Evolutionary conservation across 2,113 vertebrate genomes (phyloP).

Genomic region (Physeter macrocephalus): DNA sequence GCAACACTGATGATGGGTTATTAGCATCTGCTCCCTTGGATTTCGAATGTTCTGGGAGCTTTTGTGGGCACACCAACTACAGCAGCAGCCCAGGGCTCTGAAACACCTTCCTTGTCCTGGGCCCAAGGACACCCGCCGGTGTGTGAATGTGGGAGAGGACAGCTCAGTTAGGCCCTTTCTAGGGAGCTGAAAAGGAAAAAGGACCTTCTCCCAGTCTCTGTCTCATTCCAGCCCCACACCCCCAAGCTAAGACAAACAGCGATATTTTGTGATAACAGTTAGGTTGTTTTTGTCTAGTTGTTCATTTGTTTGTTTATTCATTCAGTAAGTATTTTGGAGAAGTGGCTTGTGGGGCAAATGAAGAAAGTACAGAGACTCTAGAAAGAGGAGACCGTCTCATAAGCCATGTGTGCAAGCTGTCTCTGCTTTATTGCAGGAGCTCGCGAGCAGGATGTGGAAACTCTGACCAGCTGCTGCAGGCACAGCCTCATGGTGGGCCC

Average conservation of each 20-base stretch:
- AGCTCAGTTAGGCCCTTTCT: neutral
- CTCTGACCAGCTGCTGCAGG: too few species aligned
- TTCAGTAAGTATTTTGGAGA: neutral
- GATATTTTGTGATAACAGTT: neutral
- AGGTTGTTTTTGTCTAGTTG: neutral
- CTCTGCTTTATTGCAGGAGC: neutral
- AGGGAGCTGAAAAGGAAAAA: neutral
- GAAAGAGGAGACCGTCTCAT: neutral
- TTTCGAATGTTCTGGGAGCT: neutral
- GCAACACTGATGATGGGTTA: constrained; percentile 57
- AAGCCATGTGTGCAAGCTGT: neutral
- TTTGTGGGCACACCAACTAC: constrained; percentile 17
- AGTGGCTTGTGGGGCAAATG: neutral
- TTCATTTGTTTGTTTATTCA: neutral
- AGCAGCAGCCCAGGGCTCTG: neutral
- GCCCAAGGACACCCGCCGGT: neutral
- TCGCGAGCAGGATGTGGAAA: neutral
- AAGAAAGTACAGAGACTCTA: neutral
- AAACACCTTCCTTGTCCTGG: neutral
- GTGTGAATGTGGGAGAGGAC: neutral
- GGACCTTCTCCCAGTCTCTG: neutral
- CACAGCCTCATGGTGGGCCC: fast-evolving
- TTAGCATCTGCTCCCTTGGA: constrained; percentile 42
- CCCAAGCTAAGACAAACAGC: neutral
- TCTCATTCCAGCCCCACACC: neutral